Conservation (phyloP, 2,797 vertebrate species). For the Schizothorax lantsangensis region DNA sequence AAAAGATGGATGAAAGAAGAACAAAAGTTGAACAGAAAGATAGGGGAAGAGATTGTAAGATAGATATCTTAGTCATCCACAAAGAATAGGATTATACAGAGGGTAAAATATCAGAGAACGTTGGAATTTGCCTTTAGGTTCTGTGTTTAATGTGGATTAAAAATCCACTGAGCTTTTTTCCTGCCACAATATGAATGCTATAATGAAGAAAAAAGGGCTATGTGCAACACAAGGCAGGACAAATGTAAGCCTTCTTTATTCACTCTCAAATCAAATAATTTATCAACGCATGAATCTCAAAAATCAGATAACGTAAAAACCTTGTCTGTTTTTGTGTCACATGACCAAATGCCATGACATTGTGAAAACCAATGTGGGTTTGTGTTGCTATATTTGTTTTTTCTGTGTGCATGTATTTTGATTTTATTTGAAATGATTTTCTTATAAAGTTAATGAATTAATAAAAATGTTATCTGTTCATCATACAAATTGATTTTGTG, state of each 20-base stretch:
- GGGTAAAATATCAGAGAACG: neutral
- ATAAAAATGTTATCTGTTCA: neutral
- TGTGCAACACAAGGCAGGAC: neutral
- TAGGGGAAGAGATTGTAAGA: neutral
- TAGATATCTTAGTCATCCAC: neutral
- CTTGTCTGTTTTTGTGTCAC: neutral
- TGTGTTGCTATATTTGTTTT: neutral
- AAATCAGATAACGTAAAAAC: neutral
- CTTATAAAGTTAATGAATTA: neutral
- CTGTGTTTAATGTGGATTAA: neutral
- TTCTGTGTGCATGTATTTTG: neutral
- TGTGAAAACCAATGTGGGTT: neutral
- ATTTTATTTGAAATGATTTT: neutral
- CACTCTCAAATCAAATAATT: neutral
- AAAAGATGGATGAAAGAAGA: neutral
- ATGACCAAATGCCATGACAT: neutral
- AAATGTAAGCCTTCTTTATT: neutral
- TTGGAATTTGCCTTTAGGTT: conserved; percentile 13
- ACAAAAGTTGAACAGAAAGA: neutral
- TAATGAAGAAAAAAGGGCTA: neutral
- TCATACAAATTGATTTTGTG: neutral
- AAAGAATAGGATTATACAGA: conserved; percentile 1
- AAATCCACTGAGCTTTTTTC: conserved; percentile 1
- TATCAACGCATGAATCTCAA: neutral
- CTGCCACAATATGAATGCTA: conserved; percentile 1